A percentile compares a stretch with the other conserved stretches of the same genome.
These are phyloP conservation scores for Byasa hedistus DNA, from an alignment of 2,888 invertebrate genomes.

Conservation along the genomic window DNA sequence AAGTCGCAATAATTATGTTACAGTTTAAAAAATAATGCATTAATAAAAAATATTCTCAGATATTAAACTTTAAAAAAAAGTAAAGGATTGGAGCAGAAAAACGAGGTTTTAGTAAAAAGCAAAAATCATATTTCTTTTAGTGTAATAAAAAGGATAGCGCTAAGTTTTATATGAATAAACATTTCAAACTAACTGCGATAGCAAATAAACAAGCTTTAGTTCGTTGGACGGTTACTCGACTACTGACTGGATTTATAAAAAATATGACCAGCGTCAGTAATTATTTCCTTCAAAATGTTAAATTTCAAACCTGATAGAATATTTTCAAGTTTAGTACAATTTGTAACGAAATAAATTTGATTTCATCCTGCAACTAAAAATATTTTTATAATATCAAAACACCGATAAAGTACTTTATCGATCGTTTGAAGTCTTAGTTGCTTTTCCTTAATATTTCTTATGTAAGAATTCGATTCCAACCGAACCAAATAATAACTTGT, in stretches of 20 bases:
- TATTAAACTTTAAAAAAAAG: background rate
- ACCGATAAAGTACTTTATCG: background rate
- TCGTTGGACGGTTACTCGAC: background rate
- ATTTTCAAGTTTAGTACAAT: background rate
- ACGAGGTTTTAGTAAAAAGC: background rate
- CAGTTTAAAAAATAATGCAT: background rate
- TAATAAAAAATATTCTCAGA: background rate
- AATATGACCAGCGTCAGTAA: background rate
- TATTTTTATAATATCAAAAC: background rate
- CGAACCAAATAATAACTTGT: background rate
- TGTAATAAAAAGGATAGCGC: background rate
- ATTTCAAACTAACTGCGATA: background rate
- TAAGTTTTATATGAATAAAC: background rate
- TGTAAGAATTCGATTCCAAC: background rate
- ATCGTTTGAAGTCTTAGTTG: background rate
- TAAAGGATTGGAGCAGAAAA: background rate
- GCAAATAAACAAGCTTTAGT: background rate
- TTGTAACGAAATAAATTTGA: background rate
- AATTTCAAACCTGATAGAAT: background rate
- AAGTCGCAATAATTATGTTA: no score
- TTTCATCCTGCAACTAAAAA: background rate
- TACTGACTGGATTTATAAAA: constrained; percentile 1
- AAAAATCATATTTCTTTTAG: background rate
- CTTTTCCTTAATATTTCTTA: background rate
- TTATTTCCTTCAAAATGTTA: background rate